Base-by-base conservation (phyloP, 2,113 vertebrate genomes). In the Halcyon senegalensis region DNA sequence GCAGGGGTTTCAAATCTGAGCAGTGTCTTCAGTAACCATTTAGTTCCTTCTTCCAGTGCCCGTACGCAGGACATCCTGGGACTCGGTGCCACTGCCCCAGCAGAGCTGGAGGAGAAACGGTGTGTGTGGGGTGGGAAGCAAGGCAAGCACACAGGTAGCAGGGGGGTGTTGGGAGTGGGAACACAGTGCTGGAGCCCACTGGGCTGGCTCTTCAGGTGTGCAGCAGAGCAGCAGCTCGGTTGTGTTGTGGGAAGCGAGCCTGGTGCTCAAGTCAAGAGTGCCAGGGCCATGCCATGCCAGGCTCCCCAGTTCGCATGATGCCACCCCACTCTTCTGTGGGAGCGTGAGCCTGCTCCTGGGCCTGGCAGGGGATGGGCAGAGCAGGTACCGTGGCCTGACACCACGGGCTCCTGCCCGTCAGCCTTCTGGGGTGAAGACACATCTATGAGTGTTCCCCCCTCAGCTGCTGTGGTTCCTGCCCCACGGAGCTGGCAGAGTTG, bases 261-360 rank as follows among this genome's bases (percentile, higher is more conserved):
- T 31, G 60, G 28, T 56, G 41, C 73, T 83, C 16, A 6, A 4
- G 4, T 21, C 35, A 6, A 6, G 35, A 35, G 59, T 2, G 28
- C 48, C 20, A 11, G 60, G 69, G 48, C 31, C 0, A 0, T n/a
- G n/a, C 41, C 1, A 1, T 14, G 7, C 27, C 23, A 21, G 59
- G n/a, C 33, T 85, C 31, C 43, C 41, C 9, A 3, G 70, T 35
- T 37, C 13, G 51, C 31, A 16, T 21, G 59, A 2, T 33, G 77
- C 51, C 66, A n/a, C 17, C 39, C 27, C 33, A 0, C 27, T 18
- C 23, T 41, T 28, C 41, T n/a, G 16, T 37, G 46, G 59, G 53
- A 83, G 3, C 1, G 1, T 7, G 13, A 51, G 37, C 44, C 19
- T 20, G 28, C 20, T 74, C 28, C 17, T 28, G 41, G 24, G 33